Conservation (phyloP, 1,140 invertebrate genomes). For the Hyposmocoma kahamanoa region DNA sequence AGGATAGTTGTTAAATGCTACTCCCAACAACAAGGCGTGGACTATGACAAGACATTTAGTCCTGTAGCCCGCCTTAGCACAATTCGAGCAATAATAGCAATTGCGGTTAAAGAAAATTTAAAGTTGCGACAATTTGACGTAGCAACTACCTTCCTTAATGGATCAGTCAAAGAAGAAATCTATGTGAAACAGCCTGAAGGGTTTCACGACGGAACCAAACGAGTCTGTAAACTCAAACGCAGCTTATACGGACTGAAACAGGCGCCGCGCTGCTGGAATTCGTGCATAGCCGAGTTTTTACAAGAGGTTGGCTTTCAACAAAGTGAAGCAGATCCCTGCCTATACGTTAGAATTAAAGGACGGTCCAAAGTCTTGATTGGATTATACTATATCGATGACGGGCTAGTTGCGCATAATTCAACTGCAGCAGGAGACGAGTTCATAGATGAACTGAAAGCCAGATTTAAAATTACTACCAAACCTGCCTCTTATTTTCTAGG, state of each 20-base stretch:
- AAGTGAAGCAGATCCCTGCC: constrained; percentile 41
- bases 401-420: constrained; percentile 32
- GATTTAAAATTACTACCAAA: constrained; percentile 30
- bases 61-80: constrained; percentile 24
- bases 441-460: constrained; percentile 20
- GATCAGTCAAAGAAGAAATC: constrained; percentile 6
- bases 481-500: constrained; percentile 29
- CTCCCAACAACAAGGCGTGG: constrained; percentile 28
- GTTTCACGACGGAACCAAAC: constrained; percentile 4
- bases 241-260: constrained; percentile 50
- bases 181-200: constrained; percentile 10
- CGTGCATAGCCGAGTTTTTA: constrained; percentile 21
- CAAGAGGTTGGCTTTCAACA: constrained; percentile 31
- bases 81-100: constrained; percentile 5
- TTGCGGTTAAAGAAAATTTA: constrained; percentile 9
- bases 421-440: constrained; percentile 12
- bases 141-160: constrained; percentile 3
- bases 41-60: constrained; percentile 43
- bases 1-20: constrained; percentile 46
- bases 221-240: constrained; percentile 37
- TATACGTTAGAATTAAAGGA: constrained; percentile 25
- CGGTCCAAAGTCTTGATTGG: constrained; percentile 24
- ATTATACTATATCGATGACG: constrained; percentile 60
- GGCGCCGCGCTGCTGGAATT: constrained; percentile 11
- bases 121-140: constrained; percentile 2